Percentiles rank a stretch among this genome's conserved stretches.
These are phyloP conservation scores for Bryconaethiops microstoma DNA, from an alignment of 2,797 vertebrate species.

Conservation along the genomic window DNA sequence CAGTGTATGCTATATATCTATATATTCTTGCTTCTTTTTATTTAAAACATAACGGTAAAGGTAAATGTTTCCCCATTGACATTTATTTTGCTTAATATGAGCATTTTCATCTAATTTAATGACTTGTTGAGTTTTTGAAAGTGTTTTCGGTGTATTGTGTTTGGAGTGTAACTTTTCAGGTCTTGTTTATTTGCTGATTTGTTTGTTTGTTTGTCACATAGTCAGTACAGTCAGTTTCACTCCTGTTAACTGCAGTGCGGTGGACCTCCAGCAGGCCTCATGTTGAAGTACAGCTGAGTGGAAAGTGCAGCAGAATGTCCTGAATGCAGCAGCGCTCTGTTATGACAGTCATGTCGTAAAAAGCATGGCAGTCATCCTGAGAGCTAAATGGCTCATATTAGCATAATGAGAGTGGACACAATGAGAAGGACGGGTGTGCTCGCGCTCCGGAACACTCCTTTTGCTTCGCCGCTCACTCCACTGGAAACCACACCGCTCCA, in stretches of 20 bases:
- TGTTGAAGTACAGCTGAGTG: not conserved
- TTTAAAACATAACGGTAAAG: no score
- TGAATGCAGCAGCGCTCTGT: not conserved
- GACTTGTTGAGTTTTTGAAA: no score
- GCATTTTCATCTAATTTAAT: no score
- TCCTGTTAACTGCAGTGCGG: not conserved
- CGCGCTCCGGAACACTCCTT: conserved; percentile 10
- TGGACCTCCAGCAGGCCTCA: not conserved
- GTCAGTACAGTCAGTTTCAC: not conserved
- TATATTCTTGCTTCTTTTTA: no score
- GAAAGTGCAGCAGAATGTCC: not conserved
- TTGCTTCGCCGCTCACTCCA: not conserved
- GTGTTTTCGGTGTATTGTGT: no score
- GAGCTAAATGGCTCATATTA: not conserved
- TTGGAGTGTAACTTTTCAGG: no score
- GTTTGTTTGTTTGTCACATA: not conserved
- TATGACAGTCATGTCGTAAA: not conserved
- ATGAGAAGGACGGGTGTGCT: not conserved
- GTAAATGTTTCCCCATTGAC: no score
- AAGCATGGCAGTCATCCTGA: not conserved
- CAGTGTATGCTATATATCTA: no score
- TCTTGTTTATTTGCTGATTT: no score
- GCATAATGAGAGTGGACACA: conserved; percentile 1
- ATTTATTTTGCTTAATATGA: no score
- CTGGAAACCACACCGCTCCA: not conserved